These are phyloP conservation scores for Takifugu rubripes DNA, from an alignment of 2,797 vertebrate species.

Conservation along the genomic window DNA sequence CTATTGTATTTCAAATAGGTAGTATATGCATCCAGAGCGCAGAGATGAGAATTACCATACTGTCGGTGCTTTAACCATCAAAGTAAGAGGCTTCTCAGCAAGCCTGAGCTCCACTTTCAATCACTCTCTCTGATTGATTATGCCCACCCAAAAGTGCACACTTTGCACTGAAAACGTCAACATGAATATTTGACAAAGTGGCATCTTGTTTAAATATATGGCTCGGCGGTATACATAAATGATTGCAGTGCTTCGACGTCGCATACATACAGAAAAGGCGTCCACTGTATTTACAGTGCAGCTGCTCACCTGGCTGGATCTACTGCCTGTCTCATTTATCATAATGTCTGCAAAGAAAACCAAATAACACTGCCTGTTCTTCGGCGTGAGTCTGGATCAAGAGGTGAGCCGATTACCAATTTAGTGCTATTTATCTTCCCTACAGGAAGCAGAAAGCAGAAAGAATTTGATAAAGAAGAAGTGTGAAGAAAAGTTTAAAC, in stretches of 20 bases:
- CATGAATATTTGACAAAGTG: conserved; percentile 72
- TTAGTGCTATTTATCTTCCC: conserved; percentile 6
- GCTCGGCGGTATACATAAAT: conserved; percentile 26
- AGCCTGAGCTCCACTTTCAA: conserved; percentile 61
- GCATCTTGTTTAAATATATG: conserved; percentile 44
- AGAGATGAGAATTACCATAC: conserved; percentile 52
- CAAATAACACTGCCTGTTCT: conserved; percentile 1
- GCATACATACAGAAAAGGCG: conserved; percentile 11
- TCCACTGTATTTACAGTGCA: conserved; percentile 6
- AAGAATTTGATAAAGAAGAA: conserved; percentile 29
- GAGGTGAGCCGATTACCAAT: conserved; percentile 21
- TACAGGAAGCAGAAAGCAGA: conserved; percentile 29
- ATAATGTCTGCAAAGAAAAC: conserved; percentile 14
- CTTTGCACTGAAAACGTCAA: conserved; percentile 66
- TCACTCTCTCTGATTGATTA: conserved; percentile 69
- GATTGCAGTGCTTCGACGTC: conserved; percentile 24
- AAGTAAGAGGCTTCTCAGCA: conserved; percentile 64
- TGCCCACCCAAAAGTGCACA: conserved; percentile 56
- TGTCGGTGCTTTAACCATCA: conserved; percentile 50
- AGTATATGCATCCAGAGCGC: conserved; percentile 44
- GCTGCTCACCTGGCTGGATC: conserved; percentile 12
- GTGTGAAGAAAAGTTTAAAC: conserved; percentile 13
- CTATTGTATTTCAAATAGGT: conserved; percentile 61
- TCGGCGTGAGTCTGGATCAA: no score
- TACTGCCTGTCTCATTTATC: conserved; percentile 12